Conservation (phyloP, 2,888 invertebrate species). For the Embidobia sp. region DNA sequence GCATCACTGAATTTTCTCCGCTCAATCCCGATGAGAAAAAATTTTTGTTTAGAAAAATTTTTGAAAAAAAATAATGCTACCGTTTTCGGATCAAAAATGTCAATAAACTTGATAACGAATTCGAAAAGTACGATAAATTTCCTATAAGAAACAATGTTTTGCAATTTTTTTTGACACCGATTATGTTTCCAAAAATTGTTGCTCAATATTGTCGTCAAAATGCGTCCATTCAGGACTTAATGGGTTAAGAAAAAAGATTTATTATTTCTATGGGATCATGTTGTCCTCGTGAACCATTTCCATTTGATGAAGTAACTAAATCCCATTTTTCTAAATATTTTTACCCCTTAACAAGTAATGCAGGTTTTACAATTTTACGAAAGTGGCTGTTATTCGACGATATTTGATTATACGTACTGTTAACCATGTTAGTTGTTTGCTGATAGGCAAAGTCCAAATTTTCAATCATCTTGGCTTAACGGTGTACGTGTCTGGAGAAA, state of each 20-base stretch:
- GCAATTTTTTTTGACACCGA: too few species aligned
- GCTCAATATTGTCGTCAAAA: too few species aligned
- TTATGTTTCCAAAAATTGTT: too few species aligned
- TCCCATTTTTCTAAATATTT: slow-evolving; percentile 24
- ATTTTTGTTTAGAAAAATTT: too few species aligned
- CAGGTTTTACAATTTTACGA: slow-evolving; percentile 43
- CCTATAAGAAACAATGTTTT: too few species aligned
- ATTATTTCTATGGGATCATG: slow-evolving; percentile 35
- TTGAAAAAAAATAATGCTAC: too few species aligned
- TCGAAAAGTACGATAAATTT: too few species aligned
- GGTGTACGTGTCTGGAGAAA: slow-evolving; percentile 43
- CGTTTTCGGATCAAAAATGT: too few species aligned
- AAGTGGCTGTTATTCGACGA: slow-evolving; percentile 57
- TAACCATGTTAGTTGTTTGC: slow-evolving; percentile 66
- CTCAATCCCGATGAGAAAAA: slow-evolving; percentile 35
- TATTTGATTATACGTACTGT: slow-evolving; percentile 55
- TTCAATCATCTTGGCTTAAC: slow-evolving; percentile 45
- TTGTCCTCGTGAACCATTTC: slow-evolving; percentile 40
- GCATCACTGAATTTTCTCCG: too few species aligned
- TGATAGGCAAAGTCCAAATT: slow-evolving; percentile 38
- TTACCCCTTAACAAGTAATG: slow-evolving; percentile 27
- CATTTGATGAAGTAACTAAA: slow-evolving; percentile 11
- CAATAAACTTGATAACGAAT: too few species aligned
- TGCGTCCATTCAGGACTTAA: too few species aligned
- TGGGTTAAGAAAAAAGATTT: slow-evolving; percentile 13